Evolutionary conservation across 92 coral and sea anemone genomes (phyloP), one percentile per base, ranked within the genome.

Genomic region (Heteractis magnifica): DNA sequence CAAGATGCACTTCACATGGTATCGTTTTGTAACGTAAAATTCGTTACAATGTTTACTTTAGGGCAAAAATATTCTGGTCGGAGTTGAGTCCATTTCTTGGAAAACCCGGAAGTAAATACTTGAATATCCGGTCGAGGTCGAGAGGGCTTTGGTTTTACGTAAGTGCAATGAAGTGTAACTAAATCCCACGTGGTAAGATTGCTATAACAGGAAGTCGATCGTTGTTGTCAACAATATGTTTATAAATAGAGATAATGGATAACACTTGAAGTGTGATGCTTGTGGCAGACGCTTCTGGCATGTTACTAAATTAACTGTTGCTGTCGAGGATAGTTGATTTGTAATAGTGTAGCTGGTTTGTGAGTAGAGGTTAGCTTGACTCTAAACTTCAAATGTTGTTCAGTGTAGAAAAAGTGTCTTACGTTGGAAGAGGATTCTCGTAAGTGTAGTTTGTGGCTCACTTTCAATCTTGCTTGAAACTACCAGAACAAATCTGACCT

Each of bases 121-220:
- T 11, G 73, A 68, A 68, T 23, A 23, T 68, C 73, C 73, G 73
- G 73, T 68, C 1, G 73, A 26, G 73, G 73, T 68, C 73, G 73
- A 68, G 73, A 20, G 73, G 73, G 73, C 73, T 68, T 68, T 68
- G 73, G 73, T 68, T 68, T 68, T 68, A 68, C 73, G 73, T 68
- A 68, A 23, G 49, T 68, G 73, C 73, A 26, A 6, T 15, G 11
- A 23, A 68, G 49, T 68, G 73, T 41, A 68, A 23, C 73, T 68
- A 68, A 68, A 68, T 68, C 13, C 48, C 73, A 68, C 73, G 73
- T 68, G 73, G 73, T 68, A 9, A 13, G 12, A 68, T 26, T 9
- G 73, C 73, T 68, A 68, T 21, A 26, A 68, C 73, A 68, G 73
- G 73, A 68, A 68, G 73, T 68, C 73, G 73, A 20, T 68, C 48